Evolutionary conservation across 2,797 vertebrate species (phyloP), one percentile per base, ranked within the genome.

Genomic region (Melanotaenia parkinsoni): DNA sequence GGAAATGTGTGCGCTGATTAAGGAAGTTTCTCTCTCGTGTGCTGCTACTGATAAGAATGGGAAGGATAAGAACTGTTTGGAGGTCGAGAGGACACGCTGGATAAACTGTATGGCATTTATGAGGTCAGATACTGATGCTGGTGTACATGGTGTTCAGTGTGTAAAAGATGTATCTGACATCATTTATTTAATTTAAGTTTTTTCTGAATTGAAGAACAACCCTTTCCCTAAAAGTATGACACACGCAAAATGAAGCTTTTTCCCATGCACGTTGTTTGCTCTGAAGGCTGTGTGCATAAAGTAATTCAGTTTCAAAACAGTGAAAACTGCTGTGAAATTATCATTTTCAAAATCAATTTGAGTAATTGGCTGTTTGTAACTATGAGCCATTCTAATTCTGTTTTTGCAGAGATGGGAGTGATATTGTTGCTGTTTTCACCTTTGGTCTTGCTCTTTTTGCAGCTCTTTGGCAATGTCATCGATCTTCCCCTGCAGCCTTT

Each of bases 401-500:
- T 58, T 47, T 47, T 62, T 43, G 18, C 28, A 51, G 50, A 26
- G 38, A 38, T 2, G 18, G 18, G 45, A 40, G 33, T 61, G 8
- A 60, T 22, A 12, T 18, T 43, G 38, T 7, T 35, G 54, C 0
- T 12, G 38, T 24, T 9, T 3, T 86, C 63, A 98, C 98, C 98
- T 98, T 88, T 97, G 95, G 87, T 99, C 98, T 53, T 93, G 95
- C 79, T 96, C 94, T 84, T 96, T 98, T 79, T 97, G 96, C 63
- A 98, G 94, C 54, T 98, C 97, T 91, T 96, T 96, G 83, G 87
- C 92, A 68, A 98, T 93, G 45, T 99, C 97, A 75, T 98, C 96
- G 0, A 98, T 96, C 91, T 96, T 96, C 24, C 95, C 95, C 78
- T 98, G 97, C 76, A 99, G 93, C 85, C 92, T 97, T 91, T 98